Base-by-base conservation (phyloP, 2,113 vertebrate species). In the Etia nguti region DNA sequence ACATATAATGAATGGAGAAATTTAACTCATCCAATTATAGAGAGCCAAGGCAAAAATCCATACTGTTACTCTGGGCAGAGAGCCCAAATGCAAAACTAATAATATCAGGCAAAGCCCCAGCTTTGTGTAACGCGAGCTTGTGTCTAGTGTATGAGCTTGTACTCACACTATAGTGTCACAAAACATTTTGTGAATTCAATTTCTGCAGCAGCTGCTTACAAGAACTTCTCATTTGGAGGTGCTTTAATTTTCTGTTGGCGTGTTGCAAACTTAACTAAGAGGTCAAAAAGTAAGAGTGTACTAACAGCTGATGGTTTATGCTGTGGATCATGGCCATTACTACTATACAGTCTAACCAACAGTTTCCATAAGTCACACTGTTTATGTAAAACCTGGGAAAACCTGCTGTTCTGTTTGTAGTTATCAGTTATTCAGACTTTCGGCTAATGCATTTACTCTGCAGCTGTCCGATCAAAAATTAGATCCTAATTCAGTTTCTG, bases 1-100 rank as follows among this genome's bases (percentile, higher is more conserved):
- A 94, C 93, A 94, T 95, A 96, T 97, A 96, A 97, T 96, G 96
- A 96, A 96, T 96, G 95, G 95, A 96, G 96, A 96, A 96, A 96
- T 96, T 96, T 96, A 96, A 96, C 96, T 97, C 95, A 96, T 96
- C 96, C 94, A 96, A 97, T 97, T 97, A 97, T 94, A 96, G 95
- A 89, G 91, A 96, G 94, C 92, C 95, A 91, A 93, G 94, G 93
- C 91, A 90, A 96, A 96, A 96, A 96, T 96, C 96, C 92, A 96
- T 96, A 96, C 94, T 90, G 93, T 96, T 95, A 95, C 95, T 96
- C 96, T 94, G 95, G 96, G 96, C 95, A 95, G 86, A 85, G 86
- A 83, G 95, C 95, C 96, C 94, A 94, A 95, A 96, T 96, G 95
- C 95, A 96, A 96, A 97, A 96, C 96, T 96, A 96, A 97, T 97